These are phyloP conservation scores for Chelonoidis abingdonii DNA, from an alignment of 2,113 vertebrate genomes.

Conservation along the genomic window DNA sequence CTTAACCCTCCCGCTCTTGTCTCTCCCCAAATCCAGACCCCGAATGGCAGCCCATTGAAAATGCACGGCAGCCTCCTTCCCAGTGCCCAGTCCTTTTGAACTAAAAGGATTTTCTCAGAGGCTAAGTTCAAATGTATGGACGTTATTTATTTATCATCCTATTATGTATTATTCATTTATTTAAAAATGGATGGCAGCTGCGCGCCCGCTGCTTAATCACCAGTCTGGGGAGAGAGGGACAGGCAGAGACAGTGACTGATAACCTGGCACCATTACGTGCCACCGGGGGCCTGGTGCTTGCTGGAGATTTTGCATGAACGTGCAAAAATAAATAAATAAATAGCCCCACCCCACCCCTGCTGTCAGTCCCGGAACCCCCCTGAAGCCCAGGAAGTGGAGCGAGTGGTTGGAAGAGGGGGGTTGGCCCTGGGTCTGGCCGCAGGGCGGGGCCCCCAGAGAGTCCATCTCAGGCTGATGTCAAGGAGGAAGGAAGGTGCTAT, in stretches of 20 bases:
- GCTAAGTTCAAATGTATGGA: slow-evolving; percentile 68
- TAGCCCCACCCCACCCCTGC: background rate
- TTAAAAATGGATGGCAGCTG: slow-evolving; percentile 75
- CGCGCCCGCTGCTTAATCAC: slow-evolving; percentile 56
- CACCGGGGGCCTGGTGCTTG: background rate
- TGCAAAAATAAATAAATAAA: background rate
- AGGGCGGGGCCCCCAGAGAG: fast-evolving
- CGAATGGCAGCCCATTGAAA: slow-evolving; percentile 59
- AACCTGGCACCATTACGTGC: slow-evolving; percentile 28
- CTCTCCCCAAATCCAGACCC: slow-evolving; percentile 37
- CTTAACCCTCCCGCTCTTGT: background rate
- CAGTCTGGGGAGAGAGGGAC: slow-evolving; percentile 18
- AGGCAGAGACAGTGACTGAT: slow-evolving; percentile 39
- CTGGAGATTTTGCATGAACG: background rate
- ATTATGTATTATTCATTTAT: slow-evolving; percentile 74
- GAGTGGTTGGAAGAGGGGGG: background rate
- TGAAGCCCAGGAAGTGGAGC: background rate
- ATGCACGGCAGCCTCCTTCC: slow-evolving; percentile 54
- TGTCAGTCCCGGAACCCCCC: fast-evolving
- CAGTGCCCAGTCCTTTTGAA: slow-evolving; percentile 59
- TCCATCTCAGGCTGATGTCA: background rate
- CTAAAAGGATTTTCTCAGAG: slow-evolving; percentile 72
- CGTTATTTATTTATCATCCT: slow-evolving; percentile 72
- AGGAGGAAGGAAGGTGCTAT: too few species aligned
- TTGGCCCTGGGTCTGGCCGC: background rate